Conservation (phyloP, 2,888 invertebrate species). For the Zygaena filipendulae region DNA sequence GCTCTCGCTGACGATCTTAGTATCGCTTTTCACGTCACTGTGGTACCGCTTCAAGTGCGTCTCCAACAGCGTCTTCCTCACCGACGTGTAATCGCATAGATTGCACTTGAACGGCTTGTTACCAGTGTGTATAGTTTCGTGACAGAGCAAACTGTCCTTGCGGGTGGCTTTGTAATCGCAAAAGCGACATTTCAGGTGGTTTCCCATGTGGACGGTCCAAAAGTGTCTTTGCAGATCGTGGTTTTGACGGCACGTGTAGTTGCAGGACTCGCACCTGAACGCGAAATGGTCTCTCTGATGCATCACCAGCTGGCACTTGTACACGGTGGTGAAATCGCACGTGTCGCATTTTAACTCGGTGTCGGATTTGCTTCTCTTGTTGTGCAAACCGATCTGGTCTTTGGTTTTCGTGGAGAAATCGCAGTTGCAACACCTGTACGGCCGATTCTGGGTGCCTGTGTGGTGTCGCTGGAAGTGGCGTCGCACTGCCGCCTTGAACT, state of each 20-base stretch:
- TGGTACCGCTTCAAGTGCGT: slow-evolving; percentile 32
- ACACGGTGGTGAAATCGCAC: slow-evolving; percentile 29
- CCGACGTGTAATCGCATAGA: slow-evolving; percentile 31
- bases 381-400: slow-evolving; percentile 43
- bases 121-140: slow-evolving; percentile 38
- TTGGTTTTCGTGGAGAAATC: slow-evolving; percentile 47
- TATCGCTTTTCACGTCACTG: slow-evolving; percentile 21
- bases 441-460: slow-evolving; percentile 29
- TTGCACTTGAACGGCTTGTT: slow-evolving; percentile 37
- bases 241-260: slow-evolving; percentile 32
- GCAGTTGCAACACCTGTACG: slow-evolving; percentile 42
- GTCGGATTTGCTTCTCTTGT: slow-evolving; percentile 33
- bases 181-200: slow-evolving; percentile 31
- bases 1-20: slow-evolving; percentile 24
- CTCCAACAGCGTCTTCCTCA: slow-evolving; percentile 27
- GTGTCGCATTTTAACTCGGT: slow-evolving; percentile 21
- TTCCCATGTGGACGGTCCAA: slow-evolving; percentile 29
- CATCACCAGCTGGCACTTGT: slow-evolving; percentile 34
- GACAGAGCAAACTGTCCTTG: slow-evolving; percentile 32
- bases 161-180: slow-evolving; percentile 33
- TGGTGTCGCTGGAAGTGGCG: slow-evolving; percentile 45
- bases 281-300: slow-evolving; percentile 40
- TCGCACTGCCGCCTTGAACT: slow-evolving; percentile 43
- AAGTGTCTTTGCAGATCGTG: slow-evolving; percentile 40
- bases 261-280: slow-evolving; percentile 32